Evolutionary conservation across 2,888 invertebrate genomes (phyloP), one percentile per base, ranked within the genome.

Genomic region (Caenorhabditis sp.): DNA sequence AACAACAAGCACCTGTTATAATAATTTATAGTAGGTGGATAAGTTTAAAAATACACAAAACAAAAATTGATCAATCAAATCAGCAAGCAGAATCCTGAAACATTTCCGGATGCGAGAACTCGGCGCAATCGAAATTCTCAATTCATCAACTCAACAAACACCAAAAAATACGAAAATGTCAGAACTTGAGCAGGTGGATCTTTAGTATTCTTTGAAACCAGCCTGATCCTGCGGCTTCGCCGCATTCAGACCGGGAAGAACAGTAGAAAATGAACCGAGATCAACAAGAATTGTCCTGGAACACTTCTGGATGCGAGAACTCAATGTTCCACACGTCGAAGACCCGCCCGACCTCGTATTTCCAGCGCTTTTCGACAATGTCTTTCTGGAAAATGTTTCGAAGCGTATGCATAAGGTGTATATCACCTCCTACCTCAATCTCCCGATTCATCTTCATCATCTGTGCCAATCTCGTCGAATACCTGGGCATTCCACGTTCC

Each of bases 261-360:
- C n/a, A n/a, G n/a, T n/a, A n/a, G n/a, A n/a, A n/a, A n/a, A n/a
- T n/a, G n/a, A n/a, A n/a, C n/a, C n/a, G n/a, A n/a, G n/a, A 40
- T 68, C 53, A 68, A 68, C 56, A 56, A 4, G 56, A 60, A 50
- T 69, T 69, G 50, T 69, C 69, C 11, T 50, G 18, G 35, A 69
- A 69, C 8, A 58, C 58, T 50, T 69, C 50, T 11, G 70, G 60
- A 67, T 82, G 82, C 11, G 62, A 64, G 13, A 82, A 53, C 20
- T 78, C 78, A 26, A 82, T 44, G 35, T 78, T 82, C 61, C 77
- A 82, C 6, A 84, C 80, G 32, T 84, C 74, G 65, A 84, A 82
- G 24, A 82, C 70, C 20, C 51, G 11, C 18, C 70, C 74, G 32
- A 84, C 37, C 13, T 82, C 80, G 58, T 80, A 40, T 44, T 82